A percentile compares a stretch with the other conserved stretches of the same genome.
phyloP scores from a whole-genome alignment of 2,113 vertebrate species.

The Meriones unguiculatus region DNA sequence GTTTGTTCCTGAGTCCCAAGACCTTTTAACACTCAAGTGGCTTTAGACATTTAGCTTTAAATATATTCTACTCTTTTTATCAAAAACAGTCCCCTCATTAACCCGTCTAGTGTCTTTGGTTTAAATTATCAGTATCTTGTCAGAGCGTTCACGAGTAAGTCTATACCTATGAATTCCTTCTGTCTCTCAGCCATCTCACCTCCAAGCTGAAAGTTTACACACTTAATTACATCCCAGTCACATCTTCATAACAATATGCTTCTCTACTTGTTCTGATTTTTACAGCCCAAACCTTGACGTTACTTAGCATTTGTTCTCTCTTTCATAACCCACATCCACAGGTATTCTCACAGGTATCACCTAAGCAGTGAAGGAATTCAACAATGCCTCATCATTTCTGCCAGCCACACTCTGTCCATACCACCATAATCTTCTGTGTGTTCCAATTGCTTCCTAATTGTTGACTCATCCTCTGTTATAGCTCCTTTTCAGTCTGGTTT shows the following conservation, averaged over 20 bases:
- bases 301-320: background rate
- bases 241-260: background rate
- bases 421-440: background rate
- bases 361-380: background rate
- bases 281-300: background rate
- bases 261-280: background rate
- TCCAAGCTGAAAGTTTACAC: background rate
- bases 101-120: background rate
- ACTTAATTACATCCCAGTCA: background rate
- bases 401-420: background rate
- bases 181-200: background rate
- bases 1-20: background rate
- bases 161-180: background rate
- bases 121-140: background rate
- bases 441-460: background rate
- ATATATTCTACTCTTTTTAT: background rate
- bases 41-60: background rate
- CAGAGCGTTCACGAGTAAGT: background rate
- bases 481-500: background rate
- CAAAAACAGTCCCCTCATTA: background rate
- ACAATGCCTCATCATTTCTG: background rate
- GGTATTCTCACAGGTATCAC: background rate
- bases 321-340: background rate
- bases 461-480: background rate
- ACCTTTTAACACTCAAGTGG: background rate